Evolutionary conservation across 2,113 vertebrate species (phyloP), one percentile per base, ranked within the genome.

Genomic region (Tylochromis polylepis): DNA sequence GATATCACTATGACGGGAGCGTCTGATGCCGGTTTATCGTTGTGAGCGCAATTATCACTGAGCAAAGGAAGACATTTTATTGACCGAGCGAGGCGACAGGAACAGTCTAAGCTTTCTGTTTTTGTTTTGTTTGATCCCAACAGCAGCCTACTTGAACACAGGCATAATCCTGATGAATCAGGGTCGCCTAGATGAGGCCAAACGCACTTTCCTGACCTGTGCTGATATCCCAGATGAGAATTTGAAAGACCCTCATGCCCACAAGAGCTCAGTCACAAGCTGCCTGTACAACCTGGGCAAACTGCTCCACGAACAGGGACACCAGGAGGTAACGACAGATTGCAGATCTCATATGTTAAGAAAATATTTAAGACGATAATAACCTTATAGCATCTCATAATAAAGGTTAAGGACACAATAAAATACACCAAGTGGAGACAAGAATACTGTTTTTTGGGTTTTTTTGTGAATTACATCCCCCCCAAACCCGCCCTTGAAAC

Each of bases 111-210:
- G 41, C 55, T 29, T 6, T 41, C 22, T 24, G 9, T 55, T 82
- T 77, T 11, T 53, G n/a, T 36, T 51, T 83, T 10, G 2, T 87
- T 67, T 41, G 22, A 27, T 3, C 36, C 57, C 56, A 7, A 29
- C 94, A 99, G 99, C 98, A 90, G 99, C 98, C 4, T 99, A 99
- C 97, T 97, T 99, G 97, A 99, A 99, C 96, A 99, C 99, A 0
- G 99, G 99, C 72, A 99, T 99, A 91, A 98, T 99, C 92, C 94
- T 98, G 60, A 99, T 99, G 99, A 99, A 98, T 91, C 98, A 99
- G 96, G 99, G 97, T 29, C 98, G 96, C 82, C 95, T 96, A 5
- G 98, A 99, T 18, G 99, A 99, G 93, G 97, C 99, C 86, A 98
- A 97, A 86, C 97, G 96, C 22, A 99, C 98, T 2, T 99, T 99